phyloP scores from a whole-genome alignment of 2,797 vertebrate species.

The Sciurus vulgaris region DNA sequence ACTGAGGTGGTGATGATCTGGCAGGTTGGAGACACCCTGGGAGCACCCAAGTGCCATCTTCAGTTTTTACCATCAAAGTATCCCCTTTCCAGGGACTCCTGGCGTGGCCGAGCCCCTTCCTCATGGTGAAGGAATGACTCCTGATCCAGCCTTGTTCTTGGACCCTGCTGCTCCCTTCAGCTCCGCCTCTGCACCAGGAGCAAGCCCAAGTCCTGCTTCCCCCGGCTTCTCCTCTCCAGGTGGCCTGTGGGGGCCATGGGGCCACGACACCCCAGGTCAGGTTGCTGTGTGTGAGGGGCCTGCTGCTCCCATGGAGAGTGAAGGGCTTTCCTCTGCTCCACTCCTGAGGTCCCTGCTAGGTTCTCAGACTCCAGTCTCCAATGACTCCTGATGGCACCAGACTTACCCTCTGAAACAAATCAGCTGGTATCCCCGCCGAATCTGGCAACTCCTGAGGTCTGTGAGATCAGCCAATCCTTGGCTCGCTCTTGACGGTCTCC shows the following conservation, averaged over 20 bases:
- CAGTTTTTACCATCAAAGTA: background rate
- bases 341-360: background rate
- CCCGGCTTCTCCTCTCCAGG: background rate
- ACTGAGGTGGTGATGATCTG: background rate
- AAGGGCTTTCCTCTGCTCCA: background rate
- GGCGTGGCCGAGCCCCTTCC: background rate
- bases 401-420: background rate
- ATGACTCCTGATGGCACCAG: background rate
- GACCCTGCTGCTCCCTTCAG: background rate
- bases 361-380: background rate
- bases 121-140: background rate
- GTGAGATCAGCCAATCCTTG: background rate
- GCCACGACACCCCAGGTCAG: background rate
- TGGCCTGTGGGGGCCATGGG: background rate
- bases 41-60: background rate
- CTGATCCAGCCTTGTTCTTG: background rate
- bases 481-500: background rate
- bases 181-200: background rate
- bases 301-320: background rate
- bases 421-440: background rate
- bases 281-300: background rate
- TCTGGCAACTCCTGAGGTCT: background rate
- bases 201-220: background rate
- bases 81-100: background rate
- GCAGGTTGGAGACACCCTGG: background rate